Percentiles rank a stretch among this genome's conserved stretches.
These are phyloP conservation scores for Esox masquinongy DNA, from an alignment of 2,797 vertebrate genomes.

Conservation along the genomic window DNA sequence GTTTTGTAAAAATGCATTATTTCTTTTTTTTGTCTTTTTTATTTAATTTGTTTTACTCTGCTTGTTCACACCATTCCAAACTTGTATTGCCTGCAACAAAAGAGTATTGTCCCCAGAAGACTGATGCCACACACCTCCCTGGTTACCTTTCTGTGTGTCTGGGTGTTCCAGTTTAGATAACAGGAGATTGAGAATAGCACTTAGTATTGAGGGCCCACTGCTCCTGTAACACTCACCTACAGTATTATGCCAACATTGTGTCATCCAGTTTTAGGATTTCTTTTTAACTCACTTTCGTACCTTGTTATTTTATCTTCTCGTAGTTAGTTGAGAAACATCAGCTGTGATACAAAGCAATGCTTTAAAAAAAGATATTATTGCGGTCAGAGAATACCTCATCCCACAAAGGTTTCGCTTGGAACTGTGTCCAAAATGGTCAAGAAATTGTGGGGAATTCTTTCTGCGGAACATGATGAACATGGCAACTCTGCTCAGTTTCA, in stretches of 20 bases:
- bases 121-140: slow-evolving; percentile 36
- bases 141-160: slow-evolving; percentile 26
- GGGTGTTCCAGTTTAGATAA: slow-evolving; percentile 66
- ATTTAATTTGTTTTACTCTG: slow-evolving; percentile 64
- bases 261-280: slow-evolving; percentile 33
- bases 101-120: slow-evolving; percentile 65
- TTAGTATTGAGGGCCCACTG: slow-evolving; percentile 47
- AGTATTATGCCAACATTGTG: slow-evolving; percentile 67
- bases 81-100: slow-evolving; percentile 62
- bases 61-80: slow-evolving; percentile 76
- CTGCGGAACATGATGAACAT: slow-evolving; percentile 73
- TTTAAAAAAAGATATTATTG: slow-evolving; percentile 77
- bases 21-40: slow-evolving; percentile 10
- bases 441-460: slow-evolving; percentile 69
- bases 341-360: slow-evolving; percentile 68
- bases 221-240: slow-evolving; percentile 41
- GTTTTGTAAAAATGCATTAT: slow-evolving; percentile 65
- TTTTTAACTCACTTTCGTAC: slow-evolving; percentile 52
- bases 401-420: slow-evolving; percentile 73
- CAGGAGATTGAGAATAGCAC: slow-evolving; percentile 74
- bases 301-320: slow-evolving; percentile 51
- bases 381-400: slow-evolving; percentile 83
- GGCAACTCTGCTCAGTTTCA: slow-evolving; percentile 74
- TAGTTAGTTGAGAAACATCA: slow-evolving; percentile 75
- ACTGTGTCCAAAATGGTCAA: slow-evolving; percentile 73